Base-by-base conservation (phyloP, 2,797 vertebrate species). In the Anas georgica region DNA sequence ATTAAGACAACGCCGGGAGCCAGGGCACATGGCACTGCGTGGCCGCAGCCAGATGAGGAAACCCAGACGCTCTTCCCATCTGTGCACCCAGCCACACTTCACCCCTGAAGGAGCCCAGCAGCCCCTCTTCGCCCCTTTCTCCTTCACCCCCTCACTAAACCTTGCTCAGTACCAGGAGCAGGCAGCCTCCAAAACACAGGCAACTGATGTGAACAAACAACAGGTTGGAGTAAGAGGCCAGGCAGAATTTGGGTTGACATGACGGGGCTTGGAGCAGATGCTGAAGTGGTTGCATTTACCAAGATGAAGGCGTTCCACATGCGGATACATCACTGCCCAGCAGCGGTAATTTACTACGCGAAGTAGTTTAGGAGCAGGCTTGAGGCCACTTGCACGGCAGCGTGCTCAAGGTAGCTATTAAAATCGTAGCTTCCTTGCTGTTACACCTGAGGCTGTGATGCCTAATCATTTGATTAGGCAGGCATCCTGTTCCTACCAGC, bases 1-100 rank as follows among this genome's bases (percentile, higher is more conserved):
- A 80, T 48, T 67, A 90, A 90, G 78, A 77, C 78, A 87, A 33
- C 1, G 3, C 35, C 2, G 1, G 66, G 79, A 96, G 84, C 88
- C 52, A 76, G 94, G 43, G 55, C 84, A 78, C 82, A 52, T 75
- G 86, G 93, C 82, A 93, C 52, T 81, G 58, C 17, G 80, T 63
- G 90, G 83, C 46, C 79, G 66, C 68, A 86, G 75, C 21, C 84
- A 64, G 56, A 87, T 85, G 63, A 90, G 85, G 76, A 90, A 93
- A 91, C 41, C 89, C 73, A 91, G 69, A 80, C 16, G 35, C 21
- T 58, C 43, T 58, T 66, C 60, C 41, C 60, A 75, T 83, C 62
- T 25, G 37, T 50, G 50, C 7, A 1, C 33, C 48, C 26, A 1
- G 74, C 37, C 22, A 2, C 25, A 20, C 37, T 55, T 52, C 67